A percentile compares a stretch with the other conserved stretches of the same genome.
Conservation (phyloP, 2,113 vertebrate genomes). For the Brienomyrus brachyistius region DNA sequence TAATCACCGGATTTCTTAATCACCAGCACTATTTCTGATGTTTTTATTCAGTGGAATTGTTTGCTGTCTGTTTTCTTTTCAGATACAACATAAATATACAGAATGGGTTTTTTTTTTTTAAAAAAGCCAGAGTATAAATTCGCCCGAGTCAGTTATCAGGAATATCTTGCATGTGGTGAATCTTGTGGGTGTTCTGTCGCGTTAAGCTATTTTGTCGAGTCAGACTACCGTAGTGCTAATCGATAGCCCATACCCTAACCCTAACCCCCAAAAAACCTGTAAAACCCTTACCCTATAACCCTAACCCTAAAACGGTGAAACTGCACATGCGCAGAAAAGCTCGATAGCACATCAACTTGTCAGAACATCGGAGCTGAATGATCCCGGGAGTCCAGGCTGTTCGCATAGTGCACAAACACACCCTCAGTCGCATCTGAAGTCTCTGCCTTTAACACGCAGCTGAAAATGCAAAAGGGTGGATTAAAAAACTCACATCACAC, state of each 20-base stretch:
- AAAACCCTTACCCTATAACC: too few species aligned
- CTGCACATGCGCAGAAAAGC: too few species aligned
- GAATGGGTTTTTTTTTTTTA: background rate
- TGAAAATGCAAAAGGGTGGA: background rate
- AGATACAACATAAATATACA: background rate
- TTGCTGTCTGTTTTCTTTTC: background rate
- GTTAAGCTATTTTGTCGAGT: too few species aligned
- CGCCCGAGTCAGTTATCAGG: background rate
- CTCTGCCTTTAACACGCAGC: background rate
- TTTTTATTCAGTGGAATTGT: background rate
- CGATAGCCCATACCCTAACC: too few species aligned
- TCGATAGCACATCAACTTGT: too few species aligned
- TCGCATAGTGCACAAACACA: background rate
- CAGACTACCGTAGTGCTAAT: too few species aligned
- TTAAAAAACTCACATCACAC: background rate
- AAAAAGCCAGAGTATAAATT: background rate
- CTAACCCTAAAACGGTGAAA: too few species aligned
- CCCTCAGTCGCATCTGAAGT: background rate
- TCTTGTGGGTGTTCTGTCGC: background rate
- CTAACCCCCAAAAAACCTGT: too few species aligned
- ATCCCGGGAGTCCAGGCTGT: background rate
- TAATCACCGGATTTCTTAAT: background rate
- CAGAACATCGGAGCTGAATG: background rate
- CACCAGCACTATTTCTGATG: background rate
- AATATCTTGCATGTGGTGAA: background rate